Conservation (phyloP, 2,113 vertebrate species). For the Fregetta grallaria region DNA sequence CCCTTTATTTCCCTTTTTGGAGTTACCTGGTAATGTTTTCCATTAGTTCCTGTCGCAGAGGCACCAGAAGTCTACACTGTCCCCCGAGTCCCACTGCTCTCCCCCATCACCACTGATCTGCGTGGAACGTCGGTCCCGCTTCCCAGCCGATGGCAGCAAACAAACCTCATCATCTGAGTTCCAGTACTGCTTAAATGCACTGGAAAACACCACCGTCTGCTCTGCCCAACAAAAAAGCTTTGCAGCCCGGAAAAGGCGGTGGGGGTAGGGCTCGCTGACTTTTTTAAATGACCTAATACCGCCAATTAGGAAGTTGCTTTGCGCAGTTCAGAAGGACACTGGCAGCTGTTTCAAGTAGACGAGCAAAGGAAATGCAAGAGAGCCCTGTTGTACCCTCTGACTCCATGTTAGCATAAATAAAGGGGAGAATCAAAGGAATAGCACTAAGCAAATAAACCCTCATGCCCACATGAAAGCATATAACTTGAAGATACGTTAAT, state of each 20-base stretch:
- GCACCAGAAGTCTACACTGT: neutral
- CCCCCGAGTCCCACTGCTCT: neutral
- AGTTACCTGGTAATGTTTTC: slow-evolving; percentile 27
- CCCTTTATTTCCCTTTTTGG: neutral
- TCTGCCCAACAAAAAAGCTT: neutral
- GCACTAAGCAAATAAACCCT: neutral
- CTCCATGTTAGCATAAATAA: neutral
- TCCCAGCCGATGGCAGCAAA: neutral
- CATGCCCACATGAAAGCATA: fast-evolving
- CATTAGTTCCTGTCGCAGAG: neutral
- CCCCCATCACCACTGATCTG: neutral
- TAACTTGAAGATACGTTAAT: neutral
- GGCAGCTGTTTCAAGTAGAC: neutral
- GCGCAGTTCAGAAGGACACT: neutral
- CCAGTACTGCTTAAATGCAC: neutral
- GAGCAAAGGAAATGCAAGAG: neutral
- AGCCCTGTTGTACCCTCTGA: neutral
- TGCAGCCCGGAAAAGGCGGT: slow-evolving; percentile 37
- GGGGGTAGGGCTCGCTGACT: neutral
- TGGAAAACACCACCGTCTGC: neutral
- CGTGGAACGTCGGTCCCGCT: neutral
- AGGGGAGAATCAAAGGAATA: neutral
- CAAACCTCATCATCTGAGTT: neutral
- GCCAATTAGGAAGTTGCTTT: slow-evolving; percentile 36
- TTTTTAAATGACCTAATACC: slow-evolving; percentile 58